Evolutionary conservation across 2,888 invertebrate species (phyloP).

Genomic region (Marronus borbonicus): DNA sequence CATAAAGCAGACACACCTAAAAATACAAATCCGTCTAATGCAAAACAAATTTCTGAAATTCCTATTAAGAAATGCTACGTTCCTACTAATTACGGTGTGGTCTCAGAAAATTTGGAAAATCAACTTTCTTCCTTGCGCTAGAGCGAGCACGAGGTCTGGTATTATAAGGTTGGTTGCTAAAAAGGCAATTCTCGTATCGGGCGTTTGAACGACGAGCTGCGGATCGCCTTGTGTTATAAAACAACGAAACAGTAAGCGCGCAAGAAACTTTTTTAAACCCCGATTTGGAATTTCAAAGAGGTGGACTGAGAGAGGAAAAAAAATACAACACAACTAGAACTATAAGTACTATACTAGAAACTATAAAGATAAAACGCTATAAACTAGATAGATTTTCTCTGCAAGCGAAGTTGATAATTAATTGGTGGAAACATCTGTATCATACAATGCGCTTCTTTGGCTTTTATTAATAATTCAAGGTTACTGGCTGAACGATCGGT

Average conservation of each 20-base stretch:
- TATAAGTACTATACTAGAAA: background rate
- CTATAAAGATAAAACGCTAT: too few relatives aligned
- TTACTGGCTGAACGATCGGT: conserved; percentile 26
- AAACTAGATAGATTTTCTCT: conserved; percentile 39
- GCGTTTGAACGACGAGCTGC: conserved; percentile 9
- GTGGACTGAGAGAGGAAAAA: conserved; percentile 29
- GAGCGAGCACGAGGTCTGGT: conserved; percentile 10
- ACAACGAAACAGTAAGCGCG: conserved; percentile 32
- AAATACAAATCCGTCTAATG: background rate
- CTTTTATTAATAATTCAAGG: conserved; percentile 44
- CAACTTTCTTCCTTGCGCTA: conserved; percentile 33
- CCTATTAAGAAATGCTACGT: conserved; percentile 12
- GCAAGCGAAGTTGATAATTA: conserved; percentile 38
- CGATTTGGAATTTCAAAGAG: conserved; percentile 46
- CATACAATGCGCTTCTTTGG: conserved; percentile 31
- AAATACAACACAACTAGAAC: conserved; percentile 16
- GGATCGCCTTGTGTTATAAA: conserved; percentile 22
- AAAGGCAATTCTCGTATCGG: conserved; percentile 38
- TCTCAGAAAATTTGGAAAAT: conserved; percentile 39
- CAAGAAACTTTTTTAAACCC: conserved; percentile 40
- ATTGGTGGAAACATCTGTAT: conserved; percentile 47
- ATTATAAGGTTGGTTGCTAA: conserved; percentile 27
- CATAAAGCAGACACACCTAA: background rate
- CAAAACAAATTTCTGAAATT: conserved; percentile 12
- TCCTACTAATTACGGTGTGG: background rate